Evolutionary conservation across 2,888 invertebrate genomes (phyloP).

Genomic region (Tetheella fluctuosa): DNA sequence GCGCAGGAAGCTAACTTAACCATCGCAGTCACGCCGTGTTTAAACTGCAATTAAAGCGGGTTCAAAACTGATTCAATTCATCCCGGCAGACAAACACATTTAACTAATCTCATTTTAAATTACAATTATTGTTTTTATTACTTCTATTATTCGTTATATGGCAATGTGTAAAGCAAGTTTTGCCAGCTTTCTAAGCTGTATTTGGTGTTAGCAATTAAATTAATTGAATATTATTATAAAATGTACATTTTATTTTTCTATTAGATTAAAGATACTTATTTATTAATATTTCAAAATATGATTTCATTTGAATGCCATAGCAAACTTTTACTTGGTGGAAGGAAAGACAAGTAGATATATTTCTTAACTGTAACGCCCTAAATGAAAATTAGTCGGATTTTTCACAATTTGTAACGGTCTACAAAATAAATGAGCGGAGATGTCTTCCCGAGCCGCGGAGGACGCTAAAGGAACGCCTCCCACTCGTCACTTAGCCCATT

Average conservation of each 20-base stretch:
- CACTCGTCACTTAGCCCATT: slow-evolving; percentile 82
- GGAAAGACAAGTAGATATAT: neutral
- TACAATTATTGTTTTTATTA: slow-evolving; percentile 26
- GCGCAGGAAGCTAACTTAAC: slow-evolving; percentile 76
- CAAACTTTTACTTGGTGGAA: neutral
- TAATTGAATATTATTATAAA: too few relatives aligned
- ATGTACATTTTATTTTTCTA: too few relatives aligned
- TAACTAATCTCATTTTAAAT: slow-evolving; percentile 30
- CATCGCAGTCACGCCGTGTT: slow-evolving; percentile 65
- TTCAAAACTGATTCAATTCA: slow-evolving; percentile 63
- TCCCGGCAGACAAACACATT: slow-evolving; percentile 31
- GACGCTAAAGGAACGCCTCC: slow-evolving; percentile 60
- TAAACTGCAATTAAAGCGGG: slow-evolving; percentile 71
- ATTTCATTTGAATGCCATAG: neutral
- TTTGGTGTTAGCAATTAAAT: too few relatives aligned
- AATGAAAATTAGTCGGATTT: slow-evolving; percentile 67
- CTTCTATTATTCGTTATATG: neutral
- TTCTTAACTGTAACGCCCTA: slow-evolving; percentile 15
- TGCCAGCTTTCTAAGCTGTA: too few relatives aligned
- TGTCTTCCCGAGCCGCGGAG: slow-evolving; percentile 56
- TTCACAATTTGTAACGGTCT: slow-evolving; percentile 65
- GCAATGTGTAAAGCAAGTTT: too few relatives aligned
- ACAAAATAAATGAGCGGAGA: slow-evolving; percentile 68
- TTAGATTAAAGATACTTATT: too few relatives aligned
- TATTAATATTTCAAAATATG: too few relatives aligned